Base-by-base conservation (phyloP, 2,888 invertebrate species). In the Nipponacmea schrenckii region DNA sequence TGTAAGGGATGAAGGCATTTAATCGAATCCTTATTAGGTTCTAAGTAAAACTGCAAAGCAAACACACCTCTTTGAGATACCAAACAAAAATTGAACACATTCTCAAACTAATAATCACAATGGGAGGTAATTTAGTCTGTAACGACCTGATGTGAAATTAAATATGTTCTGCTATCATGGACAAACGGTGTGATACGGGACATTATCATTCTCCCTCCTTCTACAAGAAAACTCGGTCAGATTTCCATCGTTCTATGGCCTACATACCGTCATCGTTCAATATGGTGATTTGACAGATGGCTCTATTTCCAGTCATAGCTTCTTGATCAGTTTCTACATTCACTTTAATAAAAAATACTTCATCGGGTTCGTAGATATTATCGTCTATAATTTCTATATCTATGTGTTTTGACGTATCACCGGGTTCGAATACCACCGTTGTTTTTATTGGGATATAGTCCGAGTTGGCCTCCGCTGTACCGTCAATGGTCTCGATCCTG, bases 281-380 rank as follows among this genome's bases (percentile, higher is more conserved):
- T 69, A 92, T 92, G 44, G 91, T 90, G 68, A 92, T 89, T 84
- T 91, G 91, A 89, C 90, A 90, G 78, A 92, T 90, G 44, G 90
- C 87, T 50, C 90, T 88, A 62, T 89, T 85, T 20, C 92, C 92
- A 10, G 91, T 82, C 62, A 89, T 85, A 1, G 89, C 89, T 39
- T 80, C 82, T 77, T 84, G 83, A 50, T 82, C 77, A 4, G 80
- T 72, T n/a, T 85, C 83, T 8, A 83, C 62, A n/a, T 77, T 75
- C n/a, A 92, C 80, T 75, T 91, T 89, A 5, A 92, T 89, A 84
- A 92, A 92, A 85, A 92, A 92, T 70, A 91, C 91, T 82, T 92
- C 91, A 82, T 92, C 91, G 0, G 91, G 91, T 83, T 92, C 91
- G 91, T 92, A 92, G 76, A 91, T 90, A 73, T 90, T 90, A 80